Conservation (phyloP, 2,888 invertebrate species). For the Shargacucullia verbasci region DNA sequence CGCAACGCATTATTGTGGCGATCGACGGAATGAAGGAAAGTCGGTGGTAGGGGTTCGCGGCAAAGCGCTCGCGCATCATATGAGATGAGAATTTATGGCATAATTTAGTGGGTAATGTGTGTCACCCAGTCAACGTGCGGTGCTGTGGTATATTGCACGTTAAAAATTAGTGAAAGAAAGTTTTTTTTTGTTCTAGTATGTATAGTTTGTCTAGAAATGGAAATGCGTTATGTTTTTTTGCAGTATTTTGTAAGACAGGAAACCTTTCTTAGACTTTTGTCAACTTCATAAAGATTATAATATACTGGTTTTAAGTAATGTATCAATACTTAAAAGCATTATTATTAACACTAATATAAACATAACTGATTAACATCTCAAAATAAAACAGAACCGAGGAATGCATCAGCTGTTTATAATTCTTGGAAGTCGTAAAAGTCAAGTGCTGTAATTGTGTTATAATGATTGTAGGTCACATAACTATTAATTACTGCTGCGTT, state of each 20-base stretch:
- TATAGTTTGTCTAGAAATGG: neutral
- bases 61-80: constrained; percentile 44
- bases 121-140: constrained; percentile 64
- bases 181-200: constrained; percentile 21
- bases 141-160: constrained; percentile 52
- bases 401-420: constrained; percentile 46
- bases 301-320: too few relatives aligned
- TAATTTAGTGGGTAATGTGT: constrained; percentile 70
- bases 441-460: constrained; percentile 42
- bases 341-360: too few relatives aligned
- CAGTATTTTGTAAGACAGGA: too few relatives aligned
- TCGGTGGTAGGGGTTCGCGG: constrained; percentile 50
- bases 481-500: constrained; percentile 35
- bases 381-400: constrained; percentile 3
- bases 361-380: constrained; percentile 4
- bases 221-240: neutral
- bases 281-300: too few relatives aligned
- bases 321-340: too few relatives aligned
- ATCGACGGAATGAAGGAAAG: constrained; percentile 13
- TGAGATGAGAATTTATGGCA: constrained; percentile 72
- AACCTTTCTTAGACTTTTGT: too few relatives aligned
- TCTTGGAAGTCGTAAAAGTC: constrained; percentile 30
- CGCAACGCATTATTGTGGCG: constrained; percentile 19
- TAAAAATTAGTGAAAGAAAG: constrained; percentile 40
- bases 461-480: constrained; percentile 25